Base-by-base conservation (phyloP, 2,888 invertebrate genomes). In the Nomada hirtipes region DNA sequence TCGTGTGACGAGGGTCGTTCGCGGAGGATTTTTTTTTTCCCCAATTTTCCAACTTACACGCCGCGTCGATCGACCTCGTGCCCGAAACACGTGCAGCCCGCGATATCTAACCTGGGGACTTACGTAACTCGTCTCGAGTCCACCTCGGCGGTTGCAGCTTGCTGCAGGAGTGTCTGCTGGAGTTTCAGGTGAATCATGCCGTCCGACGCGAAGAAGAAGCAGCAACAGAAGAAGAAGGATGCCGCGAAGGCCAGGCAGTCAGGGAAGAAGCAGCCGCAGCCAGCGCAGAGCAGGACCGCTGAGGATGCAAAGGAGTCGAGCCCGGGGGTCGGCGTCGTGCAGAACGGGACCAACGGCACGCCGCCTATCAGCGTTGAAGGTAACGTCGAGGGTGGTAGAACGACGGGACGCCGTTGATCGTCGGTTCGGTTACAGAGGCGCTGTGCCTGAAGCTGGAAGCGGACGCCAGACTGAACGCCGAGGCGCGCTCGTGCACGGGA, bases 151-250 rank as follows among this genome's bases (percentile, higher is more conserved):
- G 20, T 29, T 29, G 36, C 36, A 36, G 36, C 36, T 36, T 36
- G n/a, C 42, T 63, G 0, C 7, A 63, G 1, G 10, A 1, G 15
- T 59, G 18, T 61, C 1, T 15, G 26, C 47, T 63, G n/a, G 67
- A 79, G 63, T 80, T 82, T 29, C 42, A 86, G 83, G 77, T 67
- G 61, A 82, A 94, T 86, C 89, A 99, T 99, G 99, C 99, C 99
- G 94, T 99, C 99, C 91, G 99, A 99, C 94, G 97, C 99, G 52
- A 99, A 99, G 94, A 99, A 99, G 96, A 98, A 98, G 93, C 97
- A 99, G 94, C 98, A 98, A 93, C 98, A 98, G 93, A 98, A 98
- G 94, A 99, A 99, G 94, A 99, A 99, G 94, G 99, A 98, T 88
- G 98, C 98, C 72, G 97, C 98, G 4, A 97, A 97, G 92, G 96